phyloP scores from a whole-genome alignment of 2,797 vertebrate species.

The Peromyscus nudipes region DNA sequence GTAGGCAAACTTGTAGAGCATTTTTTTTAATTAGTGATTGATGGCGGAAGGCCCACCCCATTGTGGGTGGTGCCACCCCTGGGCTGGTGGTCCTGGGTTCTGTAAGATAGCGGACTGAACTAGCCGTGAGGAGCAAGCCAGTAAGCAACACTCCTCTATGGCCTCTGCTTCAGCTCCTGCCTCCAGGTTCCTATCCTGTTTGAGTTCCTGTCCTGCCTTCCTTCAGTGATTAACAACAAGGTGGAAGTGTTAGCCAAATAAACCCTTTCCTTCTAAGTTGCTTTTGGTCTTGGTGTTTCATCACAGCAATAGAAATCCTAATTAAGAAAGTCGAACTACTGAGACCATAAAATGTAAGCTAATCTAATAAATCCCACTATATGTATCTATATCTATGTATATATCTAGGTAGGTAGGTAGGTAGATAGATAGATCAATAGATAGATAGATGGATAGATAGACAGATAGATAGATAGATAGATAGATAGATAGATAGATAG shows the following conservation, averaged over 20 bases:
- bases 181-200: not conserved
- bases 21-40: not conserved
- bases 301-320: not conserved
- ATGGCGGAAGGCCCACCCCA: not conserved
- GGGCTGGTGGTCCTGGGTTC: not conserved
- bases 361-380: not conserved
- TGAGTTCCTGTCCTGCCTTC: not conserved
- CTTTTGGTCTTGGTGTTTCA: not conserved
- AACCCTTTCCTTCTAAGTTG: no score
- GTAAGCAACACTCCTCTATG: not conserved
- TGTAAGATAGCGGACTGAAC: not conserved
- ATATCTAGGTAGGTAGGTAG: no score
- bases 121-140: not conserved
- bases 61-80: not conserved
- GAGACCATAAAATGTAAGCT: not conserved
- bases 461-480: no score
- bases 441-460: no score
- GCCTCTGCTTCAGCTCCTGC: not conserved
- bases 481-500: no score
- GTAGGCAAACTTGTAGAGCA: not conserved
- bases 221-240: not conserved
- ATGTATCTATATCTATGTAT: not conserved
- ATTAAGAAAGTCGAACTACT: not conserved
- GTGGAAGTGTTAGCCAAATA: not conserved
- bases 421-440: no score